Percentiles rank a stretch among this genome's conserved stretches.
These are phyloP conservation scores for Elymnias hypermnestra DNA, from an alignment of 1,140 invertebrate species.

Conservation along the genomic window DNA sequence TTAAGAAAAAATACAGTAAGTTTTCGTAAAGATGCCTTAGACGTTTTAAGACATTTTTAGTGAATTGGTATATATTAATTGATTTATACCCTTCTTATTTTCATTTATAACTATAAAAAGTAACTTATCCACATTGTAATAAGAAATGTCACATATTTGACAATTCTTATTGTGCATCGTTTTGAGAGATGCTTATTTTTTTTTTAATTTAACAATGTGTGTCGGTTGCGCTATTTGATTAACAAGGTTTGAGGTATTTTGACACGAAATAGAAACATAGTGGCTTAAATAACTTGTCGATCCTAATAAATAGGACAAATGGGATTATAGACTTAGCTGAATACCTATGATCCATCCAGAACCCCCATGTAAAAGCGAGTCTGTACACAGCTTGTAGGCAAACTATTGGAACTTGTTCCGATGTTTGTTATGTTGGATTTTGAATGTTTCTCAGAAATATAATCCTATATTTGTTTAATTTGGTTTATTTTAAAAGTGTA, in stretches of 20 bases:
- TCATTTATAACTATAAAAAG: conserved; percentile 18
- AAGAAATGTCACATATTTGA: conserved; percentile 17
- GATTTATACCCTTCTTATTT: conserved; percentile 41
- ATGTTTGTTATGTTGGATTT: conserved; percentile 65
- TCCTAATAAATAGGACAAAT: conserved; percentile 51
- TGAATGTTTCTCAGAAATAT: conserved; percentile 73
- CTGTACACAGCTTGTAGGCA: conserved; percentile 47
- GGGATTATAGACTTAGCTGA: conserved; percentile 63
- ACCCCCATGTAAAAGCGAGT: conserved; percentile 31
- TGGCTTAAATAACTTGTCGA: conserved; percentile 52
- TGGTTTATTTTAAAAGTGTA: conserved; percentile 52
- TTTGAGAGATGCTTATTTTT: conserved; percentile 20
- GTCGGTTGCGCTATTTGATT: conserved; percentile 56
- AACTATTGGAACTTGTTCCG: conserved; percentile 44
- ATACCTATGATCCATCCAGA: conserved; percentile 36
- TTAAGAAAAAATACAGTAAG: conserved; percentile 72
- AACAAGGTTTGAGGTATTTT: conserved; percentile 62
- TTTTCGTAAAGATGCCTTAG: conserved; percentile 71
- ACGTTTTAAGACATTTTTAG: conserved; percentile 56
- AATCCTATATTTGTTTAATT: conserved; percentile 74
- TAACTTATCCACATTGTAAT: conserved; percentile 24
- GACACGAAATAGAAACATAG: conserved; percentile 51
- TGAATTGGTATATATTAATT: conserved; percentile 39
- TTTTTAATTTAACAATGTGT: conserved; percentile 48
- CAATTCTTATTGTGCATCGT: conserved; percentile 16